Base-by-base conservation (phyloP, 2,888 invertebrate genomes). In the Patella depressa region DNA sequence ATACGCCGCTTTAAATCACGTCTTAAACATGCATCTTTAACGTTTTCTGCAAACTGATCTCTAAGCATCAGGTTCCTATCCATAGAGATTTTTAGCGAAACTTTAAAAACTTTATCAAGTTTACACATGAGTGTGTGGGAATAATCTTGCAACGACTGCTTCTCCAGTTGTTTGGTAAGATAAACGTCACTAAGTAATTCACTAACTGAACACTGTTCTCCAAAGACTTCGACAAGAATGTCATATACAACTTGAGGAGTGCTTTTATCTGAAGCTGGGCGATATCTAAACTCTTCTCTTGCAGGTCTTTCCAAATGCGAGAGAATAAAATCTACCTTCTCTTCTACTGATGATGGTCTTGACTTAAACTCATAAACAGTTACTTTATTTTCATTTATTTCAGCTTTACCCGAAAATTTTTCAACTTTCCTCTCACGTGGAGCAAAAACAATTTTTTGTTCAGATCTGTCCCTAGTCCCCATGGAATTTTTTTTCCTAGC, bases 301-400 rank as follows among this genome's bases (percentile, higher is more conserved):
- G 65, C 65, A 19, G 65, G 65, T 65, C 65, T 4, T 65, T 65
- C 65, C 11, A 65, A 65, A 65, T 65, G 19, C 1, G n/a, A 7
- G n/a, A 19, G 11, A 65, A 65, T 19, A 65, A 19, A 65, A 65
- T n/a, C 65, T 19, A 65, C 65, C 65, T 65, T 65, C 65, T 65
- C 65, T n/a, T 65, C n/a, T 19, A 19, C 19, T 5, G 65, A 65
- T 19, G 65, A 65, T 19, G 65, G 65, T 65, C 65, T 65, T n/a
- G 65, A 19, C 5, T 65, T 65, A 19, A 65, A 65, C 19, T 65
- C 19, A 1, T 65, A 65, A n/a, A 65, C 65, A 19, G 65, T 65
- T 0, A 45, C 45, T 45, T 45, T 45, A 17, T 57, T 15, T 17
- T n/a, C 57, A 17, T 12, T 19, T 2, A 19, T 57, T 5, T n/a